Evolutionary conservation across 1,140 invertebrate genomes (phyloP).

Genomic region (Listronotus oregonensis): DNA sequence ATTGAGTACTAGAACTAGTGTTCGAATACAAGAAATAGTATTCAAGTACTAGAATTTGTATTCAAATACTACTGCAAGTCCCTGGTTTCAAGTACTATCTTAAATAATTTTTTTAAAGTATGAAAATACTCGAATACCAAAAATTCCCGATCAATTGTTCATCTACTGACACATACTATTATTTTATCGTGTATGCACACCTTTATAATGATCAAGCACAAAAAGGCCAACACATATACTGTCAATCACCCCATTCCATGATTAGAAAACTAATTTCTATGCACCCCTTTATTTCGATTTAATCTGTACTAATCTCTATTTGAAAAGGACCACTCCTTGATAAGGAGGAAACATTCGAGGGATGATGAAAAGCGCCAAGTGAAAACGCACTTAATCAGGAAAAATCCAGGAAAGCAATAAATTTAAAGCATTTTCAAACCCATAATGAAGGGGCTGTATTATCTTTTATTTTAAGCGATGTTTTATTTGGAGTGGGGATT

Average conservation of each 20-base stretch:
- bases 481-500: neutral
- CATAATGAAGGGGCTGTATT: conserved; percentile 16
- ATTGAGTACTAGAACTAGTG: no score
- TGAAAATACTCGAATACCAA: no score
- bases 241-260: conserved; percentile 30
- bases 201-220: conserved; percentile 1
- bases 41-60: no score
- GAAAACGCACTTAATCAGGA: conserved; percentile 29
- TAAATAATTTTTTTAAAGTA: no score
- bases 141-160: no score
- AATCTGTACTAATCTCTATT: conserved; percentile 44
- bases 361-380: conserved; percentile 26
- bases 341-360: conserved; percentile 20
- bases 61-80: no score
- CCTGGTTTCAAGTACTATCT: no score
- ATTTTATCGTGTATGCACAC: conserved; percentile 1
- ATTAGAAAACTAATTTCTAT: conserved; percentile 43
- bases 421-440: conserved; percentile 12
- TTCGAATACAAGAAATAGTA: no score
- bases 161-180: no score
- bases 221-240: conserved; percentile 22
- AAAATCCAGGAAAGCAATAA: conserved; percentile 22
- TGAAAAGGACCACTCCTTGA: conserved; percentile 30
- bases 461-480: neutral
- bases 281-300: conserved; percentile 45